A percentile compares a stretch with the other conserved stretches of the same genome.
phyloP scores from a whole-genome alignment of 1,140 invertebrate species.

The Apis cerana region DNA sequence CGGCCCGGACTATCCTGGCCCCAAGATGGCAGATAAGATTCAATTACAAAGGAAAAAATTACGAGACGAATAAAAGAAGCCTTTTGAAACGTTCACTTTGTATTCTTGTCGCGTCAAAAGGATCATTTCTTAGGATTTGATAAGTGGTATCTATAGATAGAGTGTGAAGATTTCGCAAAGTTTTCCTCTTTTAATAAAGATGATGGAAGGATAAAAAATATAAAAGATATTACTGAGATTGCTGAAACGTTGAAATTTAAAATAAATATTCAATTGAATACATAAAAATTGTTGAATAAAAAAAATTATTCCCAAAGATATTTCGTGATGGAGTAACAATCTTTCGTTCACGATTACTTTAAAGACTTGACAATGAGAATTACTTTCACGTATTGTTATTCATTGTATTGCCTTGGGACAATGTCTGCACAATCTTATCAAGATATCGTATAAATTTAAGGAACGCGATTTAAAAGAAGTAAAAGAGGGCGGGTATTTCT shows the following conservation, averaged over 20 bases:
- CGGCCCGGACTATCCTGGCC: constrained; percentile 46
- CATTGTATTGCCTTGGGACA: not conserved
- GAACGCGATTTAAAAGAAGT: not conserved
- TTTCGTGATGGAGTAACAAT: not conserved
- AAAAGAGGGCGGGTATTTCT: not conserved
- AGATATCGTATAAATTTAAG: constrained; percentile 3
- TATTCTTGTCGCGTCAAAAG: constrained; percentile 27
- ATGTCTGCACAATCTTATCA: not conserved
- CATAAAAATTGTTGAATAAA: not conserved
- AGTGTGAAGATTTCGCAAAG: too few species aligned
- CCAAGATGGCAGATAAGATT: constrained; percentile 63
- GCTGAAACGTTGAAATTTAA: not conserved
- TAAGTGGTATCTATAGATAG: too few species aligned
- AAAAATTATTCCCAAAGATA: not conserved
- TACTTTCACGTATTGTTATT: not conserved
- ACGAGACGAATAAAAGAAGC: constrained; percentile 50
- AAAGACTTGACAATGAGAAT: not conserved
- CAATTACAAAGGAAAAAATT: constrained; percentile 51
- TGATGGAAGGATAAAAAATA: too few species aligned
- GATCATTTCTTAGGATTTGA: constrained; percentile 33
- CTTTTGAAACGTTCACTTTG: constrained; percentile 13
- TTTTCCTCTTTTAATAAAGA: too few species aligned
- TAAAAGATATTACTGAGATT: too few species aligned
- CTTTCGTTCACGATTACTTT: not conserved
- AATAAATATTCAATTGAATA: not conserved